phyloP scores from a whole-genome alignment of 2,797 vertebrate species.

The Lagorchestes hirsutus region DNA sequence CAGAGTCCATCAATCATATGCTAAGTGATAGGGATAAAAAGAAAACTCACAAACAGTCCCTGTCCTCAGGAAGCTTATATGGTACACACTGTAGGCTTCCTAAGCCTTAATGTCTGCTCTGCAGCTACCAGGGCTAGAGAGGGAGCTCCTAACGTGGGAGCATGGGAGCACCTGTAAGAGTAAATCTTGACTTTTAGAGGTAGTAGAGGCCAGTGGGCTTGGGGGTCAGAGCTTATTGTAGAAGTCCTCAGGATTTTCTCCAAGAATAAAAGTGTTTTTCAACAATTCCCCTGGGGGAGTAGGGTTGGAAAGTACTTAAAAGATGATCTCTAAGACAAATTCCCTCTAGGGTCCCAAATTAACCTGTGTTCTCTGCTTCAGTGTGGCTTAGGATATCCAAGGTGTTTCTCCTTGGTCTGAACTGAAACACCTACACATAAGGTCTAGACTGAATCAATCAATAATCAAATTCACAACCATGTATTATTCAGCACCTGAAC shows the following conservation, averaged over 20 bases:
- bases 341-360: background rate
- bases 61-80: background rate
- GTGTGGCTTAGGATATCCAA: background rate
- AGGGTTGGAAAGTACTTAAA: background rate
- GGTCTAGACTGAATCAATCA: background rate
- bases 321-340: background rate
- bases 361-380: background rate
- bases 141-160: background rate
- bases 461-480: background rate
- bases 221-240: background rate
- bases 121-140: background rate
- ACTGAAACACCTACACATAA: background rate
- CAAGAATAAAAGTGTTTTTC: background rate
- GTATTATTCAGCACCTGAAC: background rate
- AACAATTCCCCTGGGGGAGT: slow-evolving; percentile 41
- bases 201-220: background rate
- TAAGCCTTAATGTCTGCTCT: background rate
- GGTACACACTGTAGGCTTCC: background rate
- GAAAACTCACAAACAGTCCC: background rate
- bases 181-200: slow-evolving; percentile 36
- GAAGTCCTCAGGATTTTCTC: background rate
- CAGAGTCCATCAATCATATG: background rate
- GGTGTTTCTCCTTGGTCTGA: background rate
- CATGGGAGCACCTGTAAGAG: background rate
- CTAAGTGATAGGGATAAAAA: background rate